Evolutionary conservation across 2,888 invertebrate species (phyloP).

Genomic region (Cryptus armator): DNA sequence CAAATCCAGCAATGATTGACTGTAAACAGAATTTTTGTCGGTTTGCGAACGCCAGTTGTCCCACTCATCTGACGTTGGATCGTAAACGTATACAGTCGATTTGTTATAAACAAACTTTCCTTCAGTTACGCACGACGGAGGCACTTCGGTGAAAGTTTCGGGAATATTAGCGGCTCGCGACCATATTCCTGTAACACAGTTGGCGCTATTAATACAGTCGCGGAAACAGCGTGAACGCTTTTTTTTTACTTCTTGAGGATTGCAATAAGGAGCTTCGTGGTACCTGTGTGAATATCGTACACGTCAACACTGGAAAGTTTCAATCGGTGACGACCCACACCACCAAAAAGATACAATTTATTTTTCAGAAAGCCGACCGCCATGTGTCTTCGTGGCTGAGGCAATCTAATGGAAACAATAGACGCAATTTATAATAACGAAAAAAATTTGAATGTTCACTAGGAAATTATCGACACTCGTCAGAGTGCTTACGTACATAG

Average conservation of each 20-base stretch:
- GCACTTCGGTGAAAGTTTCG: conserved; percentile 76
- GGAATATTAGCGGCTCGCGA: conserved; percentile 70
- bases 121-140: conserved; percentile 72
- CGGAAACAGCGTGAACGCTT: neutral
- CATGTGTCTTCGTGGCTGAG: conserved; percentile 78
- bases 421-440: neutral
- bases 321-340: conserved; percentile 76
- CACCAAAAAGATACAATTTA: conserved; percentile 77
- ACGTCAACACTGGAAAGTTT: conserved; percentile 75
- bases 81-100: conserved; percentile 73
- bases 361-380: conserved; percentile 74
- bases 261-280: neutral
- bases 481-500: conserved; percentile 68
- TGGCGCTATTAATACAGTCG: neutral
- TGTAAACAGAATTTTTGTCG: conserved; percentile 4
- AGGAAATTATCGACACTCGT: neutral
- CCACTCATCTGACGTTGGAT: conserved; percentile 72
- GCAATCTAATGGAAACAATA: conserved; percentile 70
- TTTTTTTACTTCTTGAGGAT: neutral
- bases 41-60: conserved; percentile 21
- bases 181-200: conserved; percentile 73
- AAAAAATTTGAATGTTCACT: neutral
- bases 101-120: conserved; percentile 74
- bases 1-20: conserved; percentile 50
- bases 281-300: conserved; percentile 77